These are phyloP conservation scores for Dipodomys stephensi DNA, from an alignment of 2,113 vertebrate species.

Conservation along the genomic window DNA sequence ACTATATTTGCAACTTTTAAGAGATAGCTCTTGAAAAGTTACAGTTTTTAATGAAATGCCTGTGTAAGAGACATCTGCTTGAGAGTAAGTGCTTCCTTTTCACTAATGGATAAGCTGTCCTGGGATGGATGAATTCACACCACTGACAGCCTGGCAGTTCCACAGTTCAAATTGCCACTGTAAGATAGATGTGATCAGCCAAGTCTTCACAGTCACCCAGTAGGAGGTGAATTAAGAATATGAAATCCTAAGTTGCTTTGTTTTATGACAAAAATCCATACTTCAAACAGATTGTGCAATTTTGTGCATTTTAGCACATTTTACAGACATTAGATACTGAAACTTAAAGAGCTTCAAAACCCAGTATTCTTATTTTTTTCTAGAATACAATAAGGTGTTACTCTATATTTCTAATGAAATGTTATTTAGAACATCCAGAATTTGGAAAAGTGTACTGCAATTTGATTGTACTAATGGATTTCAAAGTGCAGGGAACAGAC, in stretches of 20 bases:
- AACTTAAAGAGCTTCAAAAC: conserved; percentile 60
- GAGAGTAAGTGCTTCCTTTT: conserved; percentile 23
- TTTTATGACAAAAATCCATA: conserved; percentile 66
- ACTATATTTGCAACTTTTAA: conserved; percentile 1
- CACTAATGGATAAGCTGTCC: conserved; percentile 49
- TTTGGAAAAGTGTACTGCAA: not conserved
- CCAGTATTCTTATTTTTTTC: conserved; percentile 31
- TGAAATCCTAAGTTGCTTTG: conserved; percentile 53
- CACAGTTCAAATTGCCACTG: conserved; percentile 70
- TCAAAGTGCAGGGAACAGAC: conserved; percentile 38
- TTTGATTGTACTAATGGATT: not conserved
- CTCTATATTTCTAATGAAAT: conserved; percentile 35
- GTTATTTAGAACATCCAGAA: conserved; percentile 68
- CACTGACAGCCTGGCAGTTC: conserved; percentile 64
- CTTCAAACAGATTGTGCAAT: conserved; percentile 72
- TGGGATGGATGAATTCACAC: conserved; percentile 62
- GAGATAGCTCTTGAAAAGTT: conserved; percentile 28
- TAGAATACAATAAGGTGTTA: conserved; percentile 52
- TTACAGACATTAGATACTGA: conserved; percentile 61
- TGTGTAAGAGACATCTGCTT: not conserved
- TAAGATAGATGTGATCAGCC: conserved; percentile 64
- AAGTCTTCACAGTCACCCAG: conserved; percentile 54
- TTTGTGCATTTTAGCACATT: conserved; percentile 70
- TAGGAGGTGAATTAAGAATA: conserved; percentile 71
- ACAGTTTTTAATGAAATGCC: conserved; percentile 27